Base-by-base conservation (phyloP, 2,888 invertebrate genomes). In the Mycalesis mineus region DNA sequence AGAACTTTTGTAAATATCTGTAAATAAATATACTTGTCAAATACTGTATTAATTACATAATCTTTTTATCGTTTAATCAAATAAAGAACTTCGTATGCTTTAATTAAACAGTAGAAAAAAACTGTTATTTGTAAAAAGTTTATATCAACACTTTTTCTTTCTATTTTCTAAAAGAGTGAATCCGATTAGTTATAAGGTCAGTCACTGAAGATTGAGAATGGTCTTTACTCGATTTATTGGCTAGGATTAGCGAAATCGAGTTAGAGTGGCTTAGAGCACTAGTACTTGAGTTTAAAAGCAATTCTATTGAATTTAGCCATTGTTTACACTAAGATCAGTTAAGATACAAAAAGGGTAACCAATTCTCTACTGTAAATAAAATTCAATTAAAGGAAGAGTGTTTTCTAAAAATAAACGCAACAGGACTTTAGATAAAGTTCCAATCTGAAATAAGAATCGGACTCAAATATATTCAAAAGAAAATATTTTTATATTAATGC, bases 151-250 rank as follows among this genome's bases (percentile, higher is more conserved):
- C 9, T 33, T 3, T 17, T 48, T 17, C n/a, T 36, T 36, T n/a
- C 6, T 29, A 6, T 14, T 50, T 50, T 51, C 29, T 51, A 40
- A 40, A 51, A 31, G 29, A 15, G 9, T 15, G 11, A 11, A 41
- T 42, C n/a, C 42, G 33, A 52, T 52, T 52, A 33, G 52, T 52
- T 31, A 17, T 22, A 42, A 41, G n/a, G 51, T 33, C 50, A 41
- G 45, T 45, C 17, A 22, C 17, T 42, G 42, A 52, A 42, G 52
- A 52, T 52, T 52, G 17, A 52, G 41, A 52, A 41, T 42, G 33
- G 52, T 52, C 52, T 52, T 52, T 42, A 33, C 42, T 42, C 42
- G 42, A 52, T 52, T 52, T 52, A 42, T 52, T 33, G 42, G 15
- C 52, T 52, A 17, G 50, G 42, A 52, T 52, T 42, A 52, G 42